Evolutionary conservation across 2,797 vertebrate genomes (phyloP), one percentile per base, ranked within the genome.

Genomic region (Odontamblyopus lacepedii): DNA sequence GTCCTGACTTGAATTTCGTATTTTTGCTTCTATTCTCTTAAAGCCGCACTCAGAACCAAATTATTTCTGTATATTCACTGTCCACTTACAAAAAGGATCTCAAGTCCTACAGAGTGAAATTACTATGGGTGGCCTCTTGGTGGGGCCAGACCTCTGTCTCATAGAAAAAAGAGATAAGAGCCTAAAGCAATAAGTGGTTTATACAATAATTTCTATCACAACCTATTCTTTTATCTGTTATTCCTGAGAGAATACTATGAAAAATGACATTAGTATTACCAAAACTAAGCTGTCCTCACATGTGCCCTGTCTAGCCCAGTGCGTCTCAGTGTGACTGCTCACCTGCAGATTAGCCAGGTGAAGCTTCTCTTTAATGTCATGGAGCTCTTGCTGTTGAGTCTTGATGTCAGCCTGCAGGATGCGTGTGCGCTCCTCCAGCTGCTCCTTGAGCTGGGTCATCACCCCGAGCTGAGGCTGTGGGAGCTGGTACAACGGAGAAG

Each of bases 341-440:
- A 88, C 93, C 93, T 95, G 90, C 88, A 95, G 77, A 76, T 95
- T 94, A 73, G 95, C 94, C 0, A 95, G 86, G 67, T 95, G 94
- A n/a, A 97, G 94, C 87, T 95, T 95, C 79, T 97, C 94, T 87
- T 96, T 96, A 77, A 97, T 94, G 81, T 95, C 93, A 0, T 96
- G 93, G 48, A 96, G 91, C 74, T 96, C 94, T 72, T 95, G 93
- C 71, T 95, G 95, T 80, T 97, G 96, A 0, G 91, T 95, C 89
- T 94, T 94, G 70, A 97, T 95, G 89, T 95, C 95, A 4, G 92
- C 91, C 78, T 96, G 95, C 78, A 97, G 91, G 51, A 95, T 92
- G n/a, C 93, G 93, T 0, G 94, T 96, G 79, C 94, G 91, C 74
- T 96, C 93, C 79, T 95, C 95, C 89, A 98, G 92, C 81, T 97